A percentile compares a stretch with the other conserved stretches of the same genome.
Evolutionary conservation across 2,113 vertebrate genomes (phyloP).

Genomic region (Taxidea taxus): DNA sequence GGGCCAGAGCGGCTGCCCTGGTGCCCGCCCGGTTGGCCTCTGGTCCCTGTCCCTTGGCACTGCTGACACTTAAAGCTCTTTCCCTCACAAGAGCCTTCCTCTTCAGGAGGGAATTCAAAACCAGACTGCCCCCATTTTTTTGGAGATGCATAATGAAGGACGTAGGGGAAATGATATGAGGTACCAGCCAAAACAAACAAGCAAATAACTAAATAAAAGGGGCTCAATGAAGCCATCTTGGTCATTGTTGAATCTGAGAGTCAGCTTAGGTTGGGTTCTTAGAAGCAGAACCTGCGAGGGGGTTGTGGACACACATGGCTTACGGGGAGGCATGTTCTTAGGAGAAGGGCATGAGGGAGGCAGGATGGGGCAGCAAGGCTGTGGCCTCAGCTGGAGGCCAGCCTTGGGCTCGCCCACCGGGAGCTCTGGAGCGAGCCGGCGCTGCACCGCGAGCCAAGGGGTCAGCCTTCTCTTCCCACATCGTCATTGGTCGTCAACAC

Average conservation of each 20-base stretch:
- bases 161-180: neutral
- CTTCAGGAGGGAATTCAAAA: neutral
- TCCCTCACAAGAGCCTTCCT: neutral
- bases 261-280: neutral
- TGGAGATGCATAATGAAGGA: neutral
- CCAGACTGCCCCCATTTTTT: neutral
- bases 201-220: neutral
- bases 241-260: neutral
- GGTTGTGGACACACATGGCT: neutral
- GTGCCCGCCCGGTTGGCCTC: neutral
- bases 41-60: slow-evolving; percentile 20
- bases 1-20: neutral
- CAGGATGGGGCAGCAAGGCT: neutral
- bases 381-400: neutral
- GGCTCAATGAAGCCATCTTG: neutral
- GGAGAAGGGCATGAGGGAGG: neutral
- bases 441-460: neutral
- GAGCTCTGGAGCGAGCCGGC: rapidly evolving
- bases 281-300: neutral
- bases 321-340: neutral
- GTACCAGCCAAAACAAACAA: neutral
- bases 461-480: neutral
- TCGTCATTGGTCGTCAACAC: neutral
- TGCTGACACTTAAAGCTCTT: neutral
- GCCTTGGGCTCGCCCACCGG: neutral